A percentile compares a stretch with the other conserved stretches of the same genome.
phyloP scores from a whole-genome alignment of 2,888 invertebrate genomes.

The Nudaria mundana region DNA sequence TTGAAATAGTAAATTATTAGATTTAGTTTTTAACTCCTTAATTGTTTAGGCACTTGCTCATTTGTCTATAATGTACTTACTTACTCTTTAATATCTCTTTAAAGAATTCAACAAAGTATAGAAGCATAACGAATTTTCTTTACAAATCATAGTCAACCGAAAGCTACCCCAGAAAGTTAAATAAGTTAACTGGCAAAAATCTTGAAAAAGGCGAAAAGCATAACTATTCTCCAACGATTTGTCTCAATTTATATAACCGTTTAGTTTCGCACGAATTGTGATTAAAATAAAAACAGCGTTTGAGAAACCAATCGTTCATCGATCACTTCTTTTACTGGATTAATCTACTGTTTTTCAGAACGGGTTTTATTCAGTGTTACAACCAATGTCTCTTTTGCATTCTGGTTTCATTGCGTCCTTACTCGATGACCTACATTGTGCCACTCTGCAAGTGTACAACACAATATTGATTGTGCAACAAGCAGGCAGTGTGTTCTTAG shows the following conservation, averaged over 20 bases:
- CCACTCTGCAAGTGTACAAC: background rate
- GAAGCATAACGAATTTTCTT: too few relatives aligned
- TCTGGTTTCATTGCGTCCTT: background rate
- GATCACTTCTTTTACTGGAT: conserved; percentile 1
- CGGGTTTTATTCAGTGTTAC: background rate
- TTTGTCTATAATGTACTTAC: too few relatives aligned
- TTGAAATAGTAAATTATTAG: too few relatives aligned
- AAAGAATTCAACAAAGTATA: too few relatives aligned
- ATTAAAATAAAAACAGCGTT: conserved; percentile 9
- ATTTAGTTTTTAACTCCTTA: too few relatives aligned
- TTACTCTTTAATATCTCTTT: too few relatives aligned
- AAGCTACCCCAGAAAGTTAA: too few relatives aligned
- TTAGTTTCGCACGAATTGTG: conserved; percentile 38
- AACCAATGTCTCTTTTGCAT: background rate
- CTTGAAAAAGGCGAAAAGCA: conserved; percentile 6
- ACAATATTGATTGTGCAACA: background rate
- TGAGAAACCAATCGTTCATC: background rate
- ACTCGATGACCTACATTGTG: background rate
- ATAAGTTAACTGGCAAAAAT: background rate
- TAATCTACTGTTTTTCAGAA: background rate
- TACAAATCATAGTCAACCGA: too few relatives aligned
- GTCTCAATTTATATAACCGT: conserved; percentile 32
- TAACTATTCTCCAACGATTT: conserved; percentile 21
- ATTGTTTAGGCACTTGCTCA: too few relatives aligned
- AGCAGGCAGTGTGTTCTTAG: background rate